These are phyloP conservation scores for Diadromus collaris DNA, from an alignment of 2,888 invertebrate species.

Conservation along the genomic window DNA sequence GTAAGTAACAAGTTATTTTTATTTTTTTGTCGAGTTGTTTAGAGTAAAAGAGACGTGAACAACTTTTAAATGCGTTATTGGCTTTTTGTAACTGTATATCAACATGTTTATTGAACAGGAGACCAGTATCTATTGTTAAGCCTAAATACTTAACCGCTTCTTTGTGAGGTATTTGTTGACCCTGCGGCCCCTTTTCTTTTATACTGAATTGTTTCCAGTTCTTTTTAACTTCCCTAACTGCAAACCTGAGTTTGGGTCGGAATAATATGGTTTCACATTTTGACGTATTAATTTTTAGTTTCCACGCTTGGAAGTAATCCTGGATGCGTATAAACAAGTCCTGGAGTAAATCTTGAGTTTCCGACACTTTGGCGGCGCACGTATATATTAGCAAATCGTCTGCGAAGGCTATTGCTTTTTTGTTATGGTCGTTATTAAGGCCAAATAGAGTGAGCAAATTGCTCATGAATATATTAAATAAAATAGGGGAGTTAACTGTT, in stretches of 20 bases:
- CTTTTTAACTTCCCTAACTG: background rate
- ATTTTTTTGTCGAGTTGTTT: background rate
- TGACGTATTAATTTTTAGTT: conserved; percentile 59
- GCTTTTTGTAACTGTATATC: background rate
- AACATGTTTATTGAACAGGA: background rate
- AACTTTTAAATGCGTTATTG: background rate
- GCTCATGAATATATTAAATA: conserved; percentile 34
- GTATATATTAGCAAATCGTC: conserved; percentile 42
- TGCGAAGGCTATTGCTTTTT: conserved; percentile 43
- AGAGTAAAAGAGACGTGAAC: background rate
- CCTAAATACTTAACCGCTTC: conserved; percentile 1
- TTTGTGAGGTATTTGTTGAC: background rate
- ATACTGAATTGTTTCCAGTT: background rate
- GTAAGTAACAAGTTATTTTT: background rate
- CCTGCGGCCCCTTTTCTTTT: background rate
- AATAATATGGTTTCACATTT: conserved; percentile 26
- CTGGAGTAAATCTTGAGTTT: conserved; percentile 46
- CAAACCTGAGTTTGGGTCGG: background rate
- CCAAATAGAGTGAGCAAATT: conserved; percentile 38
- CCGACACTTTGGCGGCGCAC: conserved; percentile 3
- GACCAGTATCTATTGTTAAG: background rate
- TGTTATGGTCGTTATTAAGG: conserved; percentile 33
- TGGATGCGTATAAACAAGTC: conserved; percentile 49
- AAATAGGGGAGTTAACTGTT: conserved; percentile 43
- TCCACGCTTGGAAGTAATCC: conserved; percentile 56